A percentile compares a stretch with the other conserved stretches of the same genome.
These are phyloP conservation scores for Neostethus bicornis DNA, from an alignment of 2,797 vertebrate species.

Conservation along the genomic window DNA sequence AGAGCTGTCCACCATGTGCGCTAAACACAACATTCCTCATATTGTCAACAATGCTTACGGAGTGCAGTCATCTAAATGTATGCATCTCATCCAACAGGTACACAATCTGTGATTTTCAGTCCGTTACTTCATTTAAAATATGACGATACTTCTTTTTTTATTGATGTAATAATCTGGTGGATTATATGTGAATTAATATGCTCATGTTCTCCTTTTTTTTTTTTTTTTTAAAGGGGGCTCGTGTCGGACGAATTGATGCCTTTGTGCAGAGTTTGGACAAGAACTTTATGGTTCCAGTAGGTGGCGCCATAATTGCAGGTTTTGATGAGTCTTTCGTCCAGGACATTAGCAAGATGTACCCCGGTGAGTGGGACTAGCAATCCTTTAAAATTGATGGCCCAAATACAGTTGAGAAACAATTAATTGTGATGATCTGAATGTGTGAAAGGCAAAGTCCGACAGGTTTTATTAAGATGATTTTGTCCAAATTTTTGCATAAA, in stretches of 20 bases:
- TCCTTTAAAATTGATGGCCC: background rate
- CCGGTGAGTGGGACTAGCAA: constrained; percentile 79
- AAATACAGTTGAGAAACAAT: background rate
- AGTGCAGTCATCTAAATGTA: constrained; percentile 96
- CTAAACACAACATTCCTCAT: constrained; percentile 88
- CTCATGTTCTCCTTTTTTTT: no score
- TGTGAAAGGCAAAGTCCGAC: background rate
- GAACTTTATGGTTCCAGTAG: constrained; percentile 99
- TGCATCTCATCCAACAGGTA: constrained; percentile 98
- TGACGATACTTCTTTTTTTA: background rate
- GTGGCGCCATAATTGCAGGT: constrained; percentile 96
- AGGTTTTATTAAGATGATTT: no score
- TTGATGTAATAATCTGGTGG: no score
- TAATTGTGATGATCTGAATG: background rate
- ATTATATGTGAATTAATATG: no score
- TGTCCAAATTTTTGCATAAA: no score
- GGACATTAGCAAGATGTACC: constrained; percentile 97
- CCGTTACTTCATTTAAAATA: background rate
- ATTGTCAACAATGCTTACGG: constrained; percentile 98
- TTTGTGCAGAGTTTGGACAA: constrained; percentile 99
- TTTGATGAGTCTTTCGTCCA: constrained; percentile 90
- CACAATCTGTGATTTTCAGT: background rate
- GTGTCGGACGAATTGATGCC: constrained; percentile 92
- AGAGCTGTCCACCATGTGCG: constrained; percentile 89
- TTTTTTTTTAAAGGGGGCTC: constrained; percentile 82